A percentile compares a stretch with the other conserved stretches of the same genome.
Evolutionary conservation across 2,113 vertebrate genomes (phyloP).

Genomic region (Petromus typicus): DNA sequence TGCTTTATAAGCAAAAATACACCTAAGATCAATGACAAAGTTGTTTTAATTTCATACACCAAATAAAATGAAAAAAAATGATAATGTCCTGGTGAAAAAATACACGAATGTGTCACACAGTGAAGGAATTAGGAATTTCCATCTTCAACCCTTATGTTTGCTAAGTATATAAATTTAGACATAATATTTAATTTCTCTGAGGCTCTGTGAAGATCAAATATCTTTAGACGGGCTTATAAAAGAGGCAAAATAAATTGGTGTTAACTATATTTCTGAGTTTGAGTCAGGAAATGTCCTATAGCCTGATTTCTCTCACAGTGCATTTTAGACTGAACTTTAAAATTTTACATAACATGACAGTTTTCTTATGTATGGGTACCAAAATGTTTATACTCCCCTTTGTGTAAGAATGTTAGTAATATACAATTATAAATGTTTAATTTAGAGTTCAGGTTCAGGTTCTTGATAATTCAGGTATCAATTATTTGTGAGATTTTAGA

Average conservation of each 20-base stretch:
- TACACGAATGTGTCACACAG: background rate
- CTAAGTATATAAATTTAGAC: background rate
- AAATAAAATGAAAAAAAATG: background rate
- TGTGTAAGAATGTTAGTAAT: slow-evolving; percentile 13
- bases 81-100: background rate
- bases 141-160: background rate
- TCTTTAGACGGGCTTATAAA: background rate
- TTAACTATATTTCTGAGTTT: background rate
- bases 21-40: background rate
- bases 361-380: background rate
- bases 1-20: slow-evolving; percentile 11
- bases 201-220: background rate
- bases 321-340: background rate
- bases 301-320: background rate
- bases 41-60: background rate
- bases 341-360: background rate
- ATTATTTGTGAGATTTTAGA: background rate
- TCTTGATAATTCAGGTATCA: no score
- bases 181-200: slow-evolving; percentile 30
- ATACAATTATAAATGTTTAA: background rate
- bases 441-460: background rate
- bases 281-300: background rate
- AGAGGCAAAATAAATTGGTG: background rate
- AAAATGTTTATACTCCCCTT: slow-evolving; percentile 20
- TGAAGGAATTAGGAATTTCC: background rate